A percentile compares a stretch with the other conserved stretches of the same genome.
phyloP scores from a whole-genome alignment of 2,888 invertebrate species.

The Adelphocoris suturalis region DNA sequence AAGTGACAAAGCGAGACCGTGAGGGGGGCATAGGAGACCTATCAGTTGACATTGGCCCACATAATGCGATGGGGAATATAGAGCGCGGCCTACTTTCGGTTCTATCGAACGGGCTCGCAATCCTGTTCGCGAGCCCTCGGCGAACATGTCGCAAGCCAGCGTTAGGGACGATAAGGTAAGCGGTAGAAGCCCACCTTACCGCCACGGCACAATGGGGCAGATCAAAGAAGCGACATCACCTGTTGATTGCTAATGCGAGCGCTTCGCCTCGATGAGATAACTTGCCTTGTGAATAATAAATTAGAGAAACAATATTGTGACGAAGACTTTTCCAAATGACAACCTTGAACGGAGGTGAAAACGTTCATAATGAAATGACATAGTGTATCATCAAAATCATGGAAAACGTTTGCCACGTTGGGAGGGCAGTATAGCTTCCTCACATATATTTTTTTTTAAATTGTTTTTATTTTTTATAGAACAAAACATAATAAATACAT shows the following conservation, averaged over 20 bases:
- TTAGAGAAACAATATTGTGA: not conserved
- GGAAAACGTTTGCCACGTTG: too few species aligned
- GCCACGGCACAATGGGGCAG: not conserved
- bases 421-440: too few species aligned
- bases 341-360: not conserved
- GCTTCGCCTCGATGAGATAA: not conserved
- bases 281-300: not conserved
- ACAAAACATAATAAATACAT: too few species aligned
- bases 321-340: not conserved
- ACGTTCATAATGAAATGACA: not conserved
- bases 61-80: not conserved
- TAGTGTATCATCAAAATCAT: too few species aligned
- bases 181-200: not conserved
- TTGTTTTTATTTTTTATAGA: too few species aligned
- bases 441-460: too few species aligned
- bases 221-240: constrained; percentile 17
- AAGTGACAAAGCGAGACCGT: not conserved
- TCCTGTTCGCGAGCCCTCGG: not conserved
- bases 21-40: not conserved
- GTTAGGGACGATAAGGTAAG: not conserved
- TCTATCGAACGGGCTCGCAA: not conserved
- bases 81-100: not conserved
- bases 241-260: not conserved
- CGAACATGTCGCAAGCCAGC: not conserved
- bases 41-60: constrained; percentile 21